Evolutionary conservation across 2,888 invertebrate species (phyloP).

Genomic region (Phengaris arion): DNA sequence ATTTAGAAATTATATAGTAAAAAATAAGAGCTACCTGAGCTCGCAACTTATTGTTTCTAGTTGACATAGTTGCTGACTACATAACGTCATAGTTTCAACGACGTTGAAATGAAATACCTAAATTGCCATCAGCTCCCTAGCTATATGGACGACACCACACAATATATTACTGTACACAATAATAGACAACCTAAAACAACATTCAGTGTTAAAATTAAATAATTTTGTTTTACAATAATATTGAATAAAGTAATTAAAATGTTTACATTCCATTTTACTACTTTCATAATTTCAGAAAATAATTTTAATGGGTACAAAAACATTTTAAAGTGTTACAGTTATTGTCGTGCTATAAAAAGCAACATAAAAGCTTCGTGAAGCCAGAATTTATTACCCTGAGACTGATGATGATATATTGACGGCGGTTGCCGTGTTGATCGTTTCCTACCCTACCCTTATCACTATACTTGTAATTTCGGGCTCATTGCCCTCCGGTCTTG

Average conservation of each 20-base stretch:
- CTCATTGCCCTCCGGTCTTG: slow-evolving; percentile 69
- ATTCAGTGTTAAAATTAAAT: neutral
- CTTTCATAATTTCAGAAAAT: slow-evolving; percentile 23
- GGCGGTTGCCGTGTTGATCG: slow-evolving; percentile 74
- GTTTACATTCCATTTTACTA: neutral
- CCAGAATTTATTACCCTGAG: slow-evolving; percentile 70
- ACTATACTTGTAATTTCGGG: slow-evolving; percentile 71
- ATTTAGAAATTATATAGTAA: no score
- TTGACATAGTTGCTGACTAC: no score
- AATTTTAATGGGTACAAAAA: slow-evolving; percentile 23
- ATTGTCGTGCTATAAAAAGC: slow-evolving; percentile 44
- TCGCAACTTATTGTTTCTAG: no score
- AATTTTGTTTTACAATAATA: neutral
- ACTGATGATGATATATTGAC: slow-evolving; percentile 78
- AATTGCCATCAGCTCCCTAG: no score
- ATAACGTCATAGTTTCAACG: no score
- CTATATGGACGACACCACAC: no score
- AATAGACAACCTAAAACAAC: no score
- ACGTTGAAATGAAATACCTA: no score
- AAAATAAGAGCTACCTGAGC: no score
- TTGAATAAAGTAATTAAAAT: neutral
- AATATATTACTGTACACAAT: no score
- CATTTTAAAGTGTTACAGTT: slow-evolving; percentile 14
- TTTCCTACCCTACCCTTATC: slow-evolving; percentile 78
- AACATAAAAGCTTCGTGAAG: slow-evolving; percentile 63